Percentiles rank a stretch among this genome's conserved stretches.
Conservation (phyloP, 2,888 invertebrate genomes). For the Drymonia ruficornis region DNA sequence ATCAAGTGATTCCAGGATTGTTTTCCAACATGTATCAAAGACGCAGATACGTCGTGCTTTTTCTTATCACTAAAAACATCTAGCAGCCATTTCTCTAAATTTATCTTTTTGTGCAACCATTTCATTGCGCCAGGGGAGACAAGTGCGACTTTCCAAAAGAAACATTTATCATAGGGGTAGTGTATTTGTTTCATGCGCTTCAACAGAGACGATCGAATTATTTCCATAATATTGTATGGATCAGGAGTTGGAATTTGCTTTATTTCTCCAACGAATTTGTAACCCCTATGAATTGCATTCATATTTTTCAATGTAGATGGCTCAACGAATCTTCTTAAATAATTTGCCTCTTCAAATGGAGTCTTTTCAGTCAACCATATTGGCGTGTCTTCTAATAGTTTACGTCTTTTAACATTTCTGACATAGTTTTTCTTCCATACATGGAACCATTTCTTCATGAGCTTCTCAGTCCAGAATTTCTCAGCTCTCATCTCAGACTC, state of each 20-base stretch:
- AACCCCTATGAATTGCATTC: conserved; percentile 72
- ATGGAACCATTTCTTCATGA: conserved; percentile 69
- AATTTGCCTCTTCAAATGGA: conserved; percentile 63
- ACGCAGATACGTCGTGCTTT: conserved; percentile 58
- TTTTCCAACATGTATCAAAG: conserved; percentile 68
- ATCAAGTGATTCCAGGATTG: conserved; percentile 78
- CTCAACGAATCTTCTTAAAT: conserved; percentile 61
- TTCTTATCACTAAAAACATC: conserved; percentile 74
- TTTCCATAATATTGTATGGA: conserved; percentile 73
- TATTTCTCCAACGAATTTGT: conserved; percentile 67
- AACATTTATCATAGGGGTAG: conserved; percentile 70
- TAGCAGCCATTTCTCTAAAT: conserved; percentile 76
- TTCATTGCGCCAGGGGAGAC: conserved; percentile 81
- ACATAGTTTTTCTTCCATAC: conserved; percentile 66
- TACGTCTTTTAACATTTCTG: conserved; percentile 66
- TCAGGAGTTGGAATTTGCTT: conserved; percentile 59
- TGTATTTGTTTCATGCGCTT: conserved; percentile 79
- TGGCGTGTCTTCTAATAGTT: conserved; percentile 71
- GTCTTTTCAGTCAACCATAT: conserved; percentile 72
- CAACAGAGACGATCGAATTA: conserved; percentile 70
- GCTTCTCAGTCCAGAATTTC: conserved; percentile 57
- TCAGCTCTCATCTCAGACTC: conserved; percentile 69
- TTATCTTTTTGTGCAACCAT: conserved; percentile 69
- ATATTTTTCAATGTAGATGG: conserved; percentile 64
- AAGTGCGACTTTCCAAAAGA: conserved; percentile 87